Evolutionary conservation across 2,888 invertebrate genomes (phyloP), one percentile per base, ranked within the genome.

Genomic region (Drosophila robusta): DNA sequence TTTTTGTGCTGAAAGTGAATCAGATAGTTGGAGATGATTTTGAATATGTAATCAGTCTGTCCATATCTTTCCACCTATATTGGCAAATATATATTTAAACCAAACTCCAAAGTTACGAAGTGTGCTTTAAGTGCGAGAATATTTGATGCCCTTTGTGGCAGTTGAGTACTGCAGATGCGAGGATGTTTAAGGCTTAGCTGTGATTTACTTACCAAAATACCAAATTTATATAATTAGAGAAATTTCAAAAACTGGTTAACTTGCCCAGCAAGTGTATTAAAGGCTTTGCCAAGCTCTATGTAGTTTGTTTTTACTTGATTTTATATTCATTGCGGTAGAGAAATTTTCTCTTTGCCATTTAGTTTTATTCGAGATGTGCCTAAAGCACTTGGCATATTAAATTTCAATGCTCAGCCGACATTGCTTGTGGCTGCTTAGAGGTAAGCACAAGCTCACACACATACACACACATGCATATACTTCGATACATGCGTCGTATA

Each of bases 301-400:
- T 24, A 56, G 34, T 38, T 58, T 26, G 41, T 22, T 38, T 29
- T 29, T 29, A 12, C 12, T 56, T 39, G 32, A 22, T 54, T 56
- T 44, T 57, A 22, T 60, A 65, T 65, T 60, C 54, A 54, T 24
- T 57, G 65, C 55, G 44, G 44, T 45, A 55, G 46, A 51, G 52
- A 45, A 58, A 36, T 58, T 39, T 62, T 62, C 46, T 60, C 60
- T 72, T 71, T 72, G 47, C 58, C 67, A 75, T 75, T 75, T 67
- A 58, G 50, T 72, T 71, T 76, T 60, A 72, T 71, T 49, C 38
- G 54, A 41, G 46, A 16, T 34, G 39, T 36, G 46, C 41, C 26
- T 11, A 9, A 45, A 51, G 62, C 75, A 77, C 62, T 67, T 55
- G 45, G 57, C 54, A 70, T 74, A 75, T 76, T 75, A 58, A 45